phyloP scores from a whole-genome alignment of 1,140 invertebrate species.

The Lineus longissimus region DNA sequence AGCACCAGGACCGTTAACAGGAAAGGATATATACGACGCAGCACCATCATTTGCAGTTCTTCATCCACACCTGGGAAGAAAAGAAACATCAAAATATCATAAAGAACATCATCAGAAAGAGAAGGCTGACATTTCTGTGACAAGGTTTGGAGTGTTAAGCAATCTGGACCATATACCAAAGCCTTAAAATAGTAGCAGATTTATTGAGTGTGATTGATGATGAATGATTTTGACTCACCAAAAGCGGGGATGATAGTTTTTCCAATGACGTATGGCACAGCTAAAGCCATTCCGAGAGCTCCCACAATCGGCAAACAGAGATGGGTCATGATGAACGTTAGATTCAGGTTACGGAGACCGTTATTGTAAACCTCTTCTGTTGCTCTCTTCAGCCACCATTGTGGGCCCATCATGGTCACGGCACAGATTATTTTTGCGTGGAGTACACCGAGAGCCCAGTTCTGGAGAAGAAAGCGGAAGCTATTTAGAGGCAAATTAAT shows the following conservation, averaged over 20 bases:
- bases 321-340: constrained; percentile 78
- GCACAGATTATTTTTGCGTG: constrained; percentile 98
- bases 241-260: constrained; percentile 75
- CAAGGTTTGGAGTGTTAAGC: no score
- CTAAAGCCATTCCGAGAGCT: constrained; percentile 78
- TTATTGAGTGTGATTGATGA: no score
- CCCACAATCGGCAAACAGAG: constrained; percentile 86
- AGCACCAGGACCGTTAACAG: constrained; percentile 70
- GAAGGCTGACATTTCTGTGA: no score
- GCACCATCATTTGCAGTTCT: constrained; percentile 72
- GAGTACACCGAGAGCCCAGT: constrained; percentile 93
- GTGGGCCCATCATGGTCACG: constrained; percentile 94
- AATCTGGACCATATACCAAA: no score
- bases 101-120: no score
- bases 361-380: constrained; percentile 83
- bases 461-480: constrained; percentile 57
- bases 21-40: constrained; percentile 87
- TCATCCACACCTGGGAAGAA: constrained; percentile 62
- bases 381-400: constrained; percentile 85
- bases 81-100: no score
- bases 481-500: no score
- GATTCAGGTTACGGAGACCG: constrained; percentile 87
- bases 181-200: no score
- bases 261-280: constrained; percentile 84
- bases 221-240: constrained; percentile 47